Conservation (phyloP, 2,113 vertebrate genomes). For the Pimephales promelas region DNA sequence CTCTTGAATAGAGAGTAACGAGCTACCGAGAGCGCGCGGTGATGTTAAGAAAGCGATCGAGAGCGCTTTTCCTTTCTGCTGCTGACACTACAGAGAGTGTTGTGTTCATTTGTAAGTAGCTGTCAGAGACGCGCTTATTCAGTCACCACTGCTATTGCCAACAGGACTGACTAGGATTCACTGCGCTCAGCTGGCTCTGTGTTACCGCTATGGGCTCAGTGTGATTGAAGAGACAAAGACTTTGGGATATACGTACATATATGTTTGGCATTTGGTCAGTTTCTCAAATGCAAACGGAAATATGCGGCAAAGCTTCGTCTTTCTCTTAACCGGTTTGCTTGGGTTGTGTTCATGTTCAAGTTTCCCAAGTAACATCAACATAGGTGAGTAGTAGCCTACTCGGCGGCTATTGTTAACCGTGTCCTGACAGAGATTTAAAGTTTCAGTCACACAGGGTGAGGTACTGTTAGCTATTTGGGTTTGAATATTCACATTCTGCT, state of each 20-base stretch:
- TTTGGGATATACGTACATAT: slow-evolving; percentile 59
- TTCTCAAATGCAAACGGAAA: slow-evolving; percentile 89
- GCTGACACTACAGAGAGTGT: slow-evolving; percentile 2
- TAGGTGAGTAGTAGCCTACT: slow-evolving; percentile 82
- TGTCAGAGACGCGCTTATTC: slow-evolving; percentile 45
- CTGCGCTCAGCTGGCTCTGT: slow-evolving; percentile 75
- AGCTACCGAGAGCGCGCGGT: slow-evolving; percentile 18
- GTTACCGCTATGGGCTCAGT: slow-evolving; percentile 78
- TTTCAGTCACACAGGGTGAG: neutral
- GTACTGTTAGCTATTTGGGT: neutral
- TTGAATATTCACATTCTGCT: neutral
- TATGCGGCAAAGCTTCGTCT: slow-evolving; percentile 90
- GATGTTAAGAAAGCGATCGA: slow-evolving; percentile 41
- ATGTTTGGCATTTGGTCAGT: slow-evolving; percentile 85
- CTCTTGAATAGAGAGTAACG: neutral
- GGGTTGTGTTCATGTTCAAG: slow-evolving; percentile 89
- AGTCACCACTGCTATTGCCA: slow-evolving; percentile 45
- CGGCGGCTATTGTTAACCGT: neutral
- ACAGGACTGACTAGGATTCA: slow-evolving; percentile 58
- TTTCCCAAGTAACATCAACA: slow-evolving; percentile 98
- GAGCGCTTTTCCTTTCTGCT: slow-evolving; percentile 14
- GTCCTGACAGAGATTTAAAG: neutral
- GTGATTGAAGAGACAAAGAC: slow-evolving; percentile 68
- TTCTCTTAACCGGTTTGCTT: slow-evolving; percentile 86
- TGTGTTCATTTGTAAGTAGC: slow-evolving; percentile 51